These are phyloP conservation scores for Julus scandinavius DNA, from an alignment of 2,888 invertebrate species.

Conservation along the genomic window DNA sequence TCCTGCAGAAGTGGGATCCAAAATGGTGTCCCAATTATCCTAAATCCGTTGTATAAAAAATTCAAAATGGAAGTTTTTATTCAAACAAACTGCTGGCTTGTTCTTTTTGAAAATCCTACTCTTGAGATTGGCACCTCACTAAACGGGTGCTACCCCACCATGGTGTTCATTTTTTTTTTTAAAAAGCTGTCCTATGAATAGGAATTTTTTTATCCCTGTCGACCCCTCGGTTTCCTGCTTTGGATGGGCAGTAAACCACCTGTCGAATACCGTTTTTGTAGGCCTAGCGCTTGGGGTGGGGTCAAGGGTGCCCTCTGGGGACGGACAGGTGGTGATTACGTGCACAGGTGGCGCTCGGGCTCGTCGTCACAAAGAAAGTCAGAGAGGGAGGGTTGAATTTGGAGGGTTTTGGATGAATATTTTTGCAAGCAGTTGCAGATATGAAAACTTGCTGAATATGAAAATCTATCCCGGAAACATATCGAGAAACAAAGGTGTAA, in stretches of 20 bases:
- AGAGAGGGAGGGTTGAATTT: neutral
- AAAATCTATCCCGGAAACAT: neutral
- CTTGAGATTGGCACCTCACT: too few species aligned
- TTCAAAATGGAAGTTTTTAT: too few species aligned
- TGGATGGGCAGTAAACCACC: constrained; percentile 2
- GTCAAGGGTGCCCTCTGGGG: neutral
- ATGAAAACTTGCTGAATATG: neutral
- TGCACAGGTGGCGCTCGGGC: constrained; percentile 4
- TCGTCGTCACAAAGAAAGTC: neutral
- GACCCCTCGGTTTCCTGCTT: neutral
- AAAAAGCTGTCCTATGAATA: too few species aligned
- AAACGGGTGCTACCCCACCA: neutral
- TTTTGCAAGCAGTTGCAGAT: neutral
- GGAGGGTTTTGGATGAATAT: neutral
- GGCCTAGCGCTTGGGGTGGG: neutral
- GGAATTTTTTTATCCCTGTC: neutral
- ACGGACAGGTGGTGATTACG: constrained; percentile 17
- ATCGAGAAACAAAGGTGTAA: too few species aligned
- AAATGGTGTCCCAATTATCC: too few species aligned
- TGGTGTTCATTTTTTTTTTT: neutral
- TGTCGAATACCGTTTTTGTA: constrained; percentile 22
- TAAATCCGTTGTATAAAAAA: too few species aligned
- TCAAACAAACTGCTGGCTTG: too few species aligned
- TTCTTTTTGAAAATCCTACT: too few species aligned
- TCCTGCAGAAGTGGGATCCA: too few species aligned